Evolutionary conservation across 2,888 invertebrate species (phyloP), one percentile per base, ranked within the genome.

Genomic region (Cryptophagus acutangulus): DNA sequence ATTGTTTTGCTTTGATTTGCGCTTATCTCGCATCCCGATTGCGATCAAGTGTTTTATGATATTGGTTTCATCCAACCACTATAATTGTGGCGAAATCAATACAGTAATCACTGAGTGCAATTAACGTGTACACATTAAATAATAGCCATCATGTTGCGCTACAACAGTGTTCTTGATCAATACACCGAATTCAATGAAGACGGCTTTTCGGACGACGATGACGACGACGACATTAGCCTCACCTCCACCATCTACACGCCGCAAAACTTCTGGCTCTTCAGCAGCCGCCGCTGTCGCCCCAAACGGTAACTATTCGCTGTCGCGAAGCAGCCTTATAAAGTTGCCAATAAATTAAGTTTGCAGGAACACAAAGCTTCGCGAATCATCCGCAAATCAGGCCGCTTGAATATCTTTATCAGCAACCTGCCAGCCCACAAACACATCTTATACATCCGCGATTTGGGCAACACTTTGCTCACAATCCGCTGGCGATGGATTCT

Each of bases 401-500:
- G 55, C 17, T 41, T 58, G 10, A 61, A 61, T 42, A 57, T 47
- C 17, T 57, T 55, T 31, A 36, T 55, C 10, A 51, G 42, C 2
- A 48, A 58, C 43, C 45, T 57, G 1, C 59, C 58, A 13, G n/a
- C n/a, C n/a, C 38, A 60, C 18, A 65, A 63, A 45, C 51, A 55
- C 35, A 41, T 58, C 18, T 46, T 48, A 1, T 66, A 62, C 49
- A 48, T 63, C 65, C 74, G 40, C 46, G 80, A 80, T 58, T 62
- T 78, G 29, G 79, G 78, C 60, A 78, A 78, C 12, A 78, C 79
- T 0, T 58, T 81, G 66, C 76, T 87, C 20, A 84, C 84, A 66
- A 77, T 81, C 48, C 77, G 79, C 63, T 88, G 87, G 87, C 72
- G 84, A 8, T 82, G 79, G 72, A 77, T 84, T 2, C 67, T 84